A percentile compares a stretch with the other conserved stretches of the same genome.
These are phyloP conservation scores for Mylabris sibirica DNA, from an alignment of 2,888 invertebrate species.

Conservation along the genomic window DNA sequence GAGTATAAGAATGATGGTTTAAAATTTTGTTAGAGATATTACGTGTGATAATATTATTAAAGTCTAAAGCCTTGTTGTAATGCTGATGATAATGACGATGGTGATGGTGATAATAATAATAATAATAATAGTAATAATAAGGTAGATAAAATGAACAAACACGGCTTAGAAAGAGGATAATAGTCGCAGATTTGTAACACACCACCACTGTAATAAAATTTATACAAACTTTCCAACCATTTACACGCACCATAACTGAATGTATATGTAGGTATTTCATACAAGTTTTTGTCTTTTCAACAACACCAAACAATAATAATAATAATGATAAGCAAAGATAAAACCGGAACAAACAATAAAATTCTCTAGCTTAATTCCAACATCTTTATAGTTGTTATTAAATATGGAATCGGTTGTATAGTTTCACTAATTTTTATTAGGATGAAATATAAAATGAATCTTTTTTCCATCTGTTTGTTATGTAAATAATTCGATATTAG, in stretches of 20 bases:
- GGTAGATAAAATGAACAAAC: conserved; percentile 9
- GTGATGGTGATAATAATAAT: not conserved
- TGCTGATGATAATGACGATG: not conserved
- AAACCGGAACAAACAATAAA: not conserved
- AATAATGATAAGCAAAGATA: not conserved
- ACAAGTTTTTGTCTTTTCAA: too few species aligned
- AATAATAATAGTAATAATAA: not conserved
- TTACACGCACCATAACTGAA: not conserved
- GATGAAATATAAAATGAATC: too few species aligned
- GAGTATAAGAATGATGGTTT: too few species aligned
- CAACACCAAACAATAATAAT: not conserved
- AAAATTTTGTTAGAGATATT: not conserved
- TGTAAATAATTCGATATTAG: conserved; percentile 7
- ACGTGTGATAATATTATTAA: conserved; percentile 5
- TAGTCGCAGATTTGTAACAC: conserved; percentile 5
- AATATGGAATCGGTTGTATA: too few species aligned
- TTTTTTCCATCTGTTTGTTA: not conserved
- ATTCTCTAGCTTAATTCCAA: not conserved
- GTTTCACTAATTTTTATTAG: too few species aligned
- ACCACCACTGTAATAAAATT: conserved; percentile 1
- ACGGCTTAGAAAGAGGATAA: not conserved
- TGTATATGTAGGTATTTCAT: not conserved
- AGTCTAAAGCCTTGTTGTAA: not conserved
- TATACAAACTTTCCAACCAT: conserved; percentile 1
- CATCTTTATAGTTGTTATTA: too few species aligned